Evolutionary conservation across 1,140 invertebrate species (phyloP), one percentile per base, ranked within the genome.

Genomic region (Drosophila setifemur): DNA sequence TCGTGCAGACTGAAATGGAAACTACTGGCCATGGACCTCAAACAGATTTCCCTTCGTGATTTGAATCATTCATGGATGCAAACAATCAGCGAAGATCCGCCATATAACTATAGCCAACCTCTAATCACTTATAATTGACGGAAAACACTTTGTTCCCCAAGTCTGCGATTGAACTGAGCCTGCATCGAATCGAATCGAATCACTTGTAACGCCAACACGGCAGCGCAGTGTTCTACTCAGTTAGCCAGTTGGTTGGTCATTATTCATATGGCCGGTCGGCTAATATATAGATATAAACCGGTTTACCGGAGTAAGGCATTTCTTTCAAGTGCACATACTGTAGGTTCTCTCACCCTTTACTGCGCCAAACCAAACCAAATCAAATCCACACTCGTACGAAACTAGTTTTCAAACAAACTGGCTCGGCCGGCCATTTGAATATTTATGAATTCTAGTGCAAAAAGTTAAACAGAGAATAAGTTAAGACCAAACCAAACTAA

Each of bases 321-420:
- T 83, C 79, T 83, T 83, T 83, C 64, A 83, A 83, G 79, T 83
- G 76, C 79, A 85, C 63, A 43, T 33, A 57, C 29, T 66, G 52
- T 55, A 66, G 53, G 76, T 74, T 83, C 29, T 58, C 42, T 74
- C 79, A 85, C 79, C 79, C 79, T 83, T 85, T 85, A 58, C 58
- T 71, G 71, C 55, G 57, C 55, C 14, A 74, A 77, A 57, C 55
- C 14, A 74, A 77, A 57, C 49, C 35, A 48, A 61, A 68, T 42
- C 45, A 35, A 48, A 68, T 60, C 45, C 33, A 47, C 19, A 49
- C 42, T 37, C 25, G 29, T 16, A 33, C 40, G 16, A 73, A 86
- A 85, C 81, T 37, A 75, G 81, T 85, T 86, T 85, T 49, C 49
- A 54, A 23, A 55, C 47, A 83, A 81, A 86, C 81, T 68, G 60